Evolutionary conservation across 2,888 invertebrate species (phyloP).

Genomic region (Drosophila leonis): DNA sequence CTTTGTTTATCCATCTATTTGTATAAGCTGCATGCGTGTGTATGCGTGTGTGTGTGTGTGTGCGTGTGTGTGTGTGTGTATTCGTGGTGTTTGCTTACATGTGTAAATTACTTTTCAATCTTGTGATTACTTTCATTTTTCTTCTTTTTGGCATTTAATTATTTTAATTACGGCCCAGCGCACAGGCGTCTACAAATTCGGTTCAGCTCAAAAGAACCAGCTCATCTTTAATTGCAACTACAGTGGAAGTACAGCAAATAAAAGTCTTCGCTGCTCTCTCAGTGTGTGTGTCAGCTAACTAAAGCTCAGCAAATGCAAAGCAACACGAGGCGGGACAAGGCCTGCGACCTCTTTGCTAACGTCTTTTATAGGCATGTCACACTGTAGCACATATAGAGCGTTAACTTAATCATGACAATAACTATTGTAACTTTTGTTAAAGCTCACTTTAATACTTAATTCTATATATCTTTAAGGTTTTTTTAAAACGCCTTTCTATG

Average conservation of each 20-base stretch:
- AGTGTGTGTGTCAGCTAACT: neutral
- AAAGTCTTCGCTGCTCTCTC: neutral
- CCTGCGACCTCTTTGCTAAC: no score
- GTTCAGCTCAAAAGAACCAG: conserved; percentile 9
- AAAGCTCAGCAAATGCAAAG: neutral
- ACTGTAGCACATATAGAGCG: neutral
- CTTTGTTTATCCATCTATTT: conserved; percentile 73
- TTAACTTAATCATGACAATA: neutral
- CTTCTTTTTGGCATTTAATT: conserved; percentile 78
- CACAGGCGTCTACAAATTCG: conserved; percentile 45
- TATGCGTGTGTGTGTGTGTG: conserved; percentile 10
- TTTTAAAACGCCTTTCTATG: neutral
- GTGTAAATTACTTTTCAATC: conserved; percentile 81
- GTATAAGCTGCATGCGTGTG: conserved; percentile 51
- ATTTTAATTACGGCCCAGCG: conserved; percentile 82
- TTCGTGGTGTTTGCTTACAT: conserved; percentile 76
- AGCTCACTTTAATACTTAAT: neutral
- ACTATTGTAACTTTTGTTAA: neutral
- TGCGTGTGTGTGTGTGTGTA: conserved; percentile 20
- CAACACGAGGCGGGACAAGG: neutral
- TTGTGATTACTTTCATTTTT: conserved; percentile 72
- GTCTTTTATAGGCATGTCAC: neutral
- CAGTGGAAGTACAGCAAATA: neutral
- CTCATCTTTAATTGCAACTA: conserved; percentile 6
- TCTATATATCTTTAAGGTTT: neutral